Conservation (phyloP, 2,888 invertebrate species). For the Syrista parreyssii region DNA sequence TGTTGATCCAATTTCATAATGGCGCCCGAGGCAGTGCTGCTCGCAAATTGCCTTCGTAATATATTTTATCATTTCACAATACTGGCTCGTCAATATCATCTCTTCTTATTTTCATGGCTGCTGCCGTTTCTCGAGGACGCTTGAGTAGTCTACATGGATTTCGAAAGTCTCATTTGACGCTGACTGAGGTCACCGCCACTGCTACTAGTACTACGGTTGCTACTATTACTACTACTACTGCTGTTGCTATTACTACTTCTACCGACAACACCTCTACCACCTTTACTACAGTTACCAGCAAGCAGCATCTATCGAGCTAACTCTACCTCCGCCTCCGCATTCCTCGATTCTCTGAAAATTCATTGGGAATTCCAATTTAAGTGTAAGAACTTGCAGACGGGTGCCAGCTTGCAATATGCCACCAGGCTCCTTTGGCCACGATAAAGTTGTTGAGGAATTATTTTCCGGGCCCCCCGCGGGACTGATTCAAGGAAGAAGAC, state of each 20-base stretch:
- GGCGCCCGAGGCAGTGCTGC: not conserved
- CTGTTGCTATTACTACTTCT: not conserved
- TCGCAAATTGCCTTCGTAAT: not conserved
- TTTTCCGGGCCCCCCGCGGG: not conserved
- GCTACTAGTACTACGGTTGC: not conserved
- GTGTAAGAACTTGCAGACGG: not conserved
- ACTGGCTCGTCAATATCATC: not conserved
- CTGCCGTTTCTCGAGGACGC: not conserved
- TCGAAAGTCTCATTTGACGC: not conserved
- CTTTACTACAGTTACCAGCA: not conserved
- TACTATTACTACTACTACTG: not conserved
- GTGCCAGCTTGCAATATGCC: not conserved
- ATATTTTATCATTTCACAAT: not conserved
- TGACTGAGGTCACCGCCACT: not conserved
- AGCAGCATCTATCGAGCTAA: constrained; percentile 5
- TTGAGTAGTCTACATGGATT: not conserved
- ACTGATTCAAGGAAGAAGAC: not conserved
- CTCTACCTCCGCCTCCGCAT: not conserved
- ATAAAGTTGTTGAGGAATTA: not conserved
- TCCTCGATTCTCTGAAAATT: not conserved
- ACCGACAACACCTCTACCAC: not conserved
- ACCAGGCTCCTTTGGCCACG: not conserved
- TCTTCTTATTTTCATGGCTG: not conserved
- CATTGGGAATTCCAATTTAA: not conserved
- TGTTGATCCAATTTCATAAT: not conserved